phyloP scores from a whole-genome alignment of 2,797 vertebrate genomes.

The Potorous gilbertii region DNA sequence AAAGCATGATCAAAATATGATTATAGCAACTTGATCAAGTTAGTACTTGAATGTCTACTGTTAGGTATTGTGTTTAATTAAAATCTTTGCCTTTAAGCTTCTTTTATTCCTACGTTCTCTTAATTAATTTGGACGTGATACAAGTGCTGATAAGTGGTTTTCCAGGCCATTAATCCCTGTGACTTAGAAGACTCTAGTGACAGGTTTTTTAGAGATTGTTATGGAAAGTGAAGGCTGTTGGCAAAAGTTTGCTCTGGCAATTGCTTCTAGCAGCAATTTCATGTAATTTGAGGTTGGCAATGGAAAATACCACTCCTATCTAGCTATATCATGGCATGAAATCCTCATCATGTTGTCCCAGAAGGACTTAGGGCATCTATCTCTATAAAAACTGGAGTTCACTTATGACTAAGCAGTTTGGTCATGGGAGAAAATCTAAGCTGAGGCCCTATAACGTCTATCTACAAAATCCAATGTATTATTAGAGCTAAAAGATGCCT shows the following conservation, averaged over 20 bases:
- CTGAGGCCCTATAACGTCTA: slow-evolving; percentile 8
- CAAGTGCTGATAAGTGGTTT: not conserved
- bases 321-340: not conserved
- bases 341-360: slow-evolving; percentile 15
- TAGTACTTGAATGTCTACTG: not conserved
- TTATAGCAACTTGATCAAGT: not conserved
- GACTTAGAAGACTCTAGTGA: not conserved
- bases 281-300: not conserved
- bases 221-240: not conserved
- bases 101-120: not conserved
- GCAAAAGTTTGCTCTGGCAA: not conserved
- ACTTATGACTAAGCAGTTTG: slow-evolving; percentile 43
- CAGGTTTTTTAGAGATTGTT: not conserved
- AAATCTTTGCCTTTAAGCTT: not conserved
- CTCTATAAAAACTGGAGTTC: slow-evolving; percentile 24
- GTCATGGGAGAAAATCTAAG: slow-evolving; percentile 49
- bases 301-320: not conserved
- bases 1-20: not conserved
- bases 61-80: not conserved
- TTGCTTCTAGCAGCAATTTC: not conserved
- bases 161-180: not conserved
- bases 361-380: slow-evolving; percentile 15
- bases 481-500: slow-evolving; percentile 37
- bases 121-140: not conserved
- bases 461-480: not conserved